These are phyloP conservation scores for Syngnathus floridae DNA, from an alignment of 2,113 vertebrate genomes.

Conservation along the genomic window DNA sequence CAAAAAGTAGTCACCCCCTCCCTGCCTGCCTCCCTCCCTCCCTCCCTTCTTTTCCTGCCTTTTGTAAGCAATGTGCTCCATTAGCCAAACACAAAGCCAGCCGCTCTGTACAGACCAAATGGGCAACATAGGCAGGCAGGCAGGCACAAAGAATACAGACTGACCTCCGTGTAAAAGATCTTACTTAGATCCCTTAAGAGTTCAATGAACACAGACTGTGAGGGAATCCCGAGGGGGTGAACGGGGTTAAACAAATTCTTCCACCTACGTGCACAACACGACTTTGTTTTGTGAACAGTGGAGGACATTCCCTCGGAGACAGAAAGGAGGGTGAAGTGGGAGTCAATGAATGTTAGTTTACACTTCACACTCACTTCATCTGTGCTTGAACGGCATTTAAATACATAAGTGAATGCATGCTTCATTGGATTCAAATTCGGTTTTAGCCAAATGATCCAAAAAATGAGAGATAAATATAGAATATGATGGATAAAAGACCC, in stretches of 20 bases:
- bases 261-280: conserved; percentile 41
- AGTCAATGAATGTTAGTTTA: conserved; percentile 29
- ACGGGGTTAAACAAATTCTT: conserved; percentile 53
- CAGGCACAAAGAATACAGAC: conserved; percentile 27
- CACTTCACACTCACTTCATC: conserved; percentile 16
- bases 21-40: no score
- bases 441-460: no score
- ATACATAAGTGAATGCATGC: conserved; percentile 9
- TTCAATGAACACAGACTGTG: conserved; percentile 53
- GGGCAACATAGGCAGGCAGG: conserved; percentile 10
- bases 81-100: conserved; percentile 55
- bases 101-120: conserved; percentile 26
- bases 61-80: conserved; percentile 41
- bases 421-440: conserved; percentile 8
- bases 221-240: conserved; percentile 38
- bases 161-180: conserved; percentile 48
- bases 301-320: conserved; percentile 46
- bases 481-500: no score
- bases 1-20: conserved; percentile 30
- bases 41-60: conserved; percentile 25
- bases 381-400: conserved; percentile 4
- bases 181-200: conserved; percentile 50
- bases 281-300: conserved; percentile 52
- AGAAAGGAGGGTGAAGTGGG: conserved; percentile 27
- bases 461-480: no score